Evolutionary conservation across 2,797 vertebrate genomes (phyloP), one percentile per base, ranked within the genome.

Genomic region (Caiman crocodilus): DNA sequence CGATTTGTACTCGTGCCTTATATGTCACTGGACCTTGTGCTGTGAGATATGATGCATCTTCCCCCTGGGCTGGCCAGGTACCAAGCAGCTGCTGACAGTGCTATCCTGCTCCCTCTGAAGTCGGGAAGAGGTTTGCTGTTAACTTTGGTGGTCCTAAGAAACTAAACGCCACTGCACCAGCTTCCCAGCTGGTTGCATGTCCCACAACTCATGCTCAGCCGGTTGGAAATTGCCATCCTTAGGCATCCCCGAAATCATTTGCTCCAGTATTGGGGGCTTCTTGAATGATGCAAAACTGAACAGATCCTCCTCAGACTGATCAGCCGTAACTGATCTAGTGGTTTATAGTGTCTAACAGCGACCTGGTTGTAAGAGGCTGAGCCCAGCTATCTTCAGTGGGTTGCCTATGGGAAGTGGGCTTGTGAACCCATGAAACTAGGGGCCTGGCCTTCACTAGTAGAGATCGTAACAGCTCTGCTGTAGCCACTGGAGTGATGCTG

Each of bases 1-100:
- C 28, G 32, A 7, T 87, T 88, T 42, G 73, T 75, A 63, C 8
- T 35, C 57, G 80, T 96, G 93, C 96, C 96, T 96, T 95, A 79
- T 0, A 50, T 50, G 21, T 26, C 89, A 59, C 83, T 35, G 77
- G 65, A 50, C 32, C 82, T 59, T 4, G 0, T 9, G 74, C 76
- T 1, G 2, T 71, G 80, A n/a, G 64, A 61, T 56, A 84, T 91
- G 82, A 75, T 87, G 73, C 65, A 64, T 59, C 56, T 84, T 60
- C 35, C 88, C 50, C 0, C 59, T 17, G 9, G 56, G 58, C 58
- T 4, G 3, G 57, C 59, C 55, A 80, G 42, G 76, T 67, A 12
- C 61, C 58, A 26, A 25, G 12, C 71, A 28, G 50, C 50, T 79
- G 55, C 83, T 90, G 79, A 89, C 11, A 1, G 1, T 80, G 42